A percentile compares a stretch with the other conserved stretches of the same genome.
Conservation (phyloP, 2,888 invertebrate genomes). For the Podotricha telesiphe region DNA sequence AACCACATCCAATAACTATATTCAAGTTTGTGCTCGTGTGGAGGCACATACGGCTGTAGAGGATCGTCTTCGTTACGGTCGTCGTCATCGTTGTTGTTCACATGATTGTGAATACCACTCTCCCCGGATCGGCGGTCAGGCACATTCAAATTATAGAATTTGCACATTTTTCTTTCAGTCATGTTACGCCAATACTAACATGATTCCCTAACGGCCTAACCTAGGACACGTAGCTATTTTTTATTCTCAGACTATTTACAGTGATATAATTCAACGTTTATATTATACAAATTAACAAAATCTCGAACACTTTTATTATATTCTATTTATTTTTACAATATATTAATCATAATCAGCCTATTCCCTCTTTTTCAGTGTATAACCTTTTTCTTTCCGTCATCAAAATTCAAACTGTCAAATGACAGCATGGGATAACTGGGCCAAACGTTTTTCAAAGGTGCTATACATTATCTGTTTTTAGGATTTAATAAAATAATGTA, state of each 20-base stretch:
- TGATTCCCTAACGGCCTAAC: conserved; percentile 82
- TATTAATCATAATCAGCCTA: conserved; percentile 70
- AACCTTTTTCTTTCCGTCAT: conserved; percentile 84
- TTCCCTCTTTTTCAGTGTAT: conserved; percentile 79
- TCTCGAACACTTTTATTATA: conserved; percentile 39
- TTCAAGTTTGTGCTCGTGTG: conserved; percentile 95
- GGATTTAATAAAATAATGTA: not conserved
- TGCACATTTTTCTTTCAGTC: conserved; percentile 84
- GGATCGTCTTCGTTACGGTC: conserved; percentile 70
- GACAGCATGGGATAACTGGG: conserved; percentile 63
- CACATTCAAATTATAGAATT: conserved; percentile 82
- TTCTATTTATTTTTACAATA: conserved; percentile 54
- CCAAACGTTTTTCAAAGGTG: conserved; percentile 18
- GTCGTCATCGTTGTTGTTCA: conserved; percentile 61
- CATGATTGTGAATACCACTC: conserved; percentile 65
- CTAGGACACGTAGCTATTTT: conserved; percentile 79
- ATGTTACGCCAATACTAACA: conserved; percentile 81
- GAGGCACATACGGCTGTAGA: conserved; percentile 84
- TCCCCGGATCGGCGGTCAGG: conserved; percentile 79
- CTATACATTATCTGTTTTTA: conserved; percentile 6
- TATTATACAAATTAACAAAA: conserved; percentile 37
- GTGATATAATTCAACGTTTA: conserved; percentile 44
- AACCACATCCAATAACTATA: conserved; percentile 98
- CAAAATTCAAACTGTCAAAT: conserved; percentile 81
- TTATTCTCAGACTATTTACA: conserved; percentile 60